These are phyloP conservation scores for Ardeotis arabs DNA, from an alignment of 2,113 vertebrate species.

Conservation along the genomic window DNA sequence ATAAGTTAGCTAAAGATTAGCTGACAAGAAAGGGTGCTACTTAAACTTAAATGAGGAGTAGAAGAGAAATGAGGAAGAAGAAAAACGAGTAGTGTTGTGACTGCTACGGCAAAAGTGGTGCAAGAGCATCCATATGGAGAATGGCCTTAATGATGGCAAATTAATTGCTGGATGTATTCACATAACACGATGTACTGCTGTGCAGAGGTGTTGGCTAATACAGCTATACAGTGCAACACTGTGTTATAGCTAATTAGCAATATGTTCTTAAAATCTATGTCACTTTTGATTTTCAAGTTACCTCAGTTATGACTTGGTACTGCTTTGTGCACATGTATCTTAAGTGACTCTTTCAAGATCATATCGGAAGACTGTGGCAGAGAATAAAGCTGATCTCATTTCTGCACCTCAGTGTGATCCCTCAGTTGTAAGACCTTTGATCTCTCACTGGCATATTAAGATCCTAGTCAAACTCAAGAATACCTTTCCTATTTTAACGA, in stretches of 20 bases:
- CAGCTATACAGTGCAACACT: neutral
- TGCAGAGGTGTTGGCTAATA: neutral
- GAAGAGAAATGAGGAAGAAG: neutral
- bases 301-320: neutral
- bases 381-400: neutral
- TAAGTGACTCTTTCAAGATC: neutral
- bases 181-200: neutral
- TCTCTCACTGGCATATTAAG: neutral
- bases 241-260: neutral
- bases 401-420: neutral
- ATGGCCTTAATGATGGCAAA: neutral
- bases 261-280: neutral
- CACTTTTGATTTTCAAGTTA: neutral
- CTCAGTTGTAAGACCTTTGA: neutral
- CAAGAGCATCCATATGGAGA: accelerated
- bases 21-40: neutral
- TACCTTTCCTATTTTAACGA: neutral
- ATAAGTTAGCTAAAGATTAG: neutral
- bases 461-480: neutral
- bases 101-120: neutral
- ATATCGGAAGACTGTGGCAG: neutral
- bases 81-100: neutral
- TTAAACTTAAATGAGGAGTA: neutral
- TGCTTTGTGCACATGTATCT: neutral
- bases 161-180: neutral